Evolutionary conservation across 2,113 vertebrate species (phyloP), one percentile per base, ranked within the genome.

Genomic region (Otus sunia): DNA sequence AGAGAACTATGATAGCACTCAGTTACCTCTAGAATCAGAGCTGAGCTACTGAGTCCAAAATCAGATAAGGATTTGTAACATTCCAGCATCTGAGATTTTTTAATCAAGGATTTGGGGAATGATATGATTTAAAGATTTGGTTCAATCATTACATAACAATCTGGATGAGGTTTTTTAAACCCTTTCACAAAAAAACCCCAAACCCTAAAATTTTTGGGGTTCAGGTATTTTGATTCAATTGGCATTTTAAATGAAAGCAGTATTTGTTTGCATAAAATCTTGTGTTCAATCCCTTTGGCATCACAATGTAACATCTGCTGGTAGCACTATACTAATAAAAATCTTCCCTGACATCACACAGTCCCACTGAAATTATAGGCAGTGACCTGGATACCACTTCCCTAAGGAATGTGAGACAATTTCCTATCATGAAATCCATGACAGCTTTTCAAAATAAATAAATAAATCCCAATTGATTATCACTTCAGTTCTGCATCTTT

Each of bases 31-130:
- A 74, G 18, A 86, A 47, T 32, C 0, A 2, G 17, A 92, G 50
- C 12, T 95, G 59, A 95, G 41, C 50, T 56, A 62, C 56, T 0
- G 0, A 0, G 0, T 86, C 52, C n/a, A 84, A 45, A 73, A 39
- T 60, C 37, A 94, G 25, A n/a, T 52, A 16, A 62, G 21, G 17
- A 73, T 49, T 86, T 83, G 1, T 13, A 86, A 58, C 4, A 29
- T 45, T 43, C 19, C 30, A 88, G 13, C 12, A 77, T 27, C 21
- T 55, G 26, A 62, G 29, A 52, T 62, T 67, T 92, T 47, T 66
- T 23, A 90, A 76, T 26, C 17, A 74, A 95, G 12, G 15, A 53
- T 45, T 84, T 91, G 8, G 43, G 12, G 11, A 62, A 58, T 41
- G 3, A 9, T 18, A 37, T 47, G 26, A 36, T 90, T 89, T 50